Conservation (phyloP, 2,797 vertebrate species). For the Hafferia zeledoni region DNA sequence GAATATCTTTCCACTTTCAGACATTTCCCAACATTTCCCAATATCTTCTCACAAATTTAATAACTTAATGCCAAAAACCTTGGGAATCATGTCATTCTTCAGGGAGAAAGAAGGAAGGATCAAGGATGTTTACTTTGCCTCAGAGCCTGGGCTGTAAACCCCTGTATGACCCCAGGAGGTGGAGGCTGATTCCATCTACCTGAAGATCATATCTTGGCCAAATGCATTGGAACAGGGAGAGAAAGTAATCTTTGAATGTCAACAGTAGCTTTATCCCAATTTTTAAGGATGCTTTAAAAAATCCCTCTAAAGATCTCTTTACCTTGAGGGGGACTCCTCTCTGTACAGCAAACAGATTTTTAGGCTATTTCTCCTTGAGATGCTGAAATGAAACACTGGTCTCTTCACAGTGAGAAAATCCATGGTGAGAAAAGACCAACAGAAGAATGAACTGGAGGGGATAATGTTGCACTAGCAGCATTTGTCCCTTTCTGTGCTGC, state of each 20-base stretch:
- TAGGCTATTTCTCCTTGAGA: not conserved
- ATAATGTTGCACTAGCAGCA: not conserved
- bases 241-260: not conserved
- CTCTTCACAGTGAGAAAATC: not conserved
- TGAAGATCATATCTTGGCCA: not conserved
- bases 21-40: not conserved
- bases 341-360: not conserved
- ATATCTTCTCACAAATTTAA: not conserved
- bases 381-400: not conserved
- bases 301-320: not conserved
- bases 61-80: not conserved
- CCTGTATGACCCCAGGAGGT: not conserved
- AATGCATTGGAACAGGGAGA: not conserved
- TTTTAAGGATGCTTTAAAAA: not conserved
- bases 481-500: not conserved
- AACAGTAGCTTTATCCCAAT: not conserved
- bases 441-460: not conserved
- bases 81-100: not conserved
- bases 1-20: not conserved
- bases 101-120: not conserved
- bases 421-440: not conserved
- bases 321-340: not conserved
- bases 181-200: not conserved
- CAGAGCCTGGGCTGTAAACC: not conserved
- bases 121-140: not conserved